phyloP scores from a whole-genome alignment of 2,888 invertebrate species.

The Flexamia atlantica region DNA sequence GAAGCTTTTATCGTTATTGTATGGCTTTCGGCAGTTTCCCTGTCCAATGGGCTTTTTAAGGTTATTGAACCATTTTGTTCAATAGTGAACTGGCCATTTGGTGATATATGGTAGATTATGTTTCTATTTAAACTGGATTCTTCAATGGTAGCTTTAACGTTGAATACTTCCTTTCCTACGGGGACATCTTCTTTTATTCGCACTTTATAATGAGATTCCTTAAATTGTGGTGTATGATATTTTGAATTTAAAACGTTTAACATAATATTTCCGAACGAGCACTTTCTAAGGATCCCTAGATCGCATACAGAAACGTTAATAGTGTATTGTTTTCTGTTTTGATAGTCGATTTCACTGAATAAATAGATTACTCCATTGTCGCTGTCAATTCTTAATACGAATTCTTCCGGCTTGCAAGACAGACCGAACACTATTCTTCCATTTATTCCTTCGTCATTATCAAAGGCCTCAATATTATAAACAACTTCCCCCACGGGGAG shows the following conservation, averaged over 20 bases:
- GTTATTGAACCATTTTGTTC: slow-evolving; percentile 83
- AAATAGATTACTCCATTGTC: slow-evolving; percentile 91
- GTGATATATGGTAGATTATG: neutral
- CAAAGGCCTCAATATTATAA: slow-evolving; percentile 84
- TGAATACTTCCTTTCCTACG: slow-evolving; percentile 90
- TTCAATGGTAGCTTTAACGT: slow-evolving; percentile 88
- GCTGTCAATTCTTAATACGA: slow-evolving; percentile 91
- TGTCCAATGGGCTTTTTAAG: slow-evolving; percentile 88
- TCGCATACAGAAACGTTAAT: slow-evolving; percentile 93
- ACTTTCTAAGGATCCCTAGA: slow-evolving; percentile 88
- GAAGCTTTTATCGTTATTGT: slow-evolving; percentile 87
- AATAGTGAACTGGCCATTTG: neutral
- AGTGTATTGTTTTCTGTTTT: slow-evolving; percentile 88
- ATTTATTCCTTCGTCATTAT: slow-evolving; percentile 93
- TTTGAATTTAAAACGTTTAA: slow-evolving; percentile 91
- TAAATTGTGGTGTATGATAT: slow-evolving; percentile 93
- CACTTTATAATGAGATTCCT: slow-evolving; percentile 88
- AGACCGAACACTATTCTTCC: slow-evolving; percentile 92
- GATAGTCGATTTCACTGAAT: slow-evolving; percentile 92
- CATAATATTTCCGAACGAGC: slow-evolving; percentile 85
- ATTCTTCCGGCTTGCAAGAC: slow-evolving; percentile 89
- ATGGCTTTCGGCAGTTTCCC: slow-evolving; percentile 89
- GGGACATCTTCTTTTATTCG: slow-evolving; percentile 90
- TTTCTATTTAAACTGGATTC: slow-evolving; percentile 77
- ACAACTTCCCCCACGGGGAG: slow-evolving; percentile 86